These are phyloP conservation scores for Lagria hirta DNA, from an alignment of 2,888 invertebrate genomes.

Conservation along the genomic window DNA sequence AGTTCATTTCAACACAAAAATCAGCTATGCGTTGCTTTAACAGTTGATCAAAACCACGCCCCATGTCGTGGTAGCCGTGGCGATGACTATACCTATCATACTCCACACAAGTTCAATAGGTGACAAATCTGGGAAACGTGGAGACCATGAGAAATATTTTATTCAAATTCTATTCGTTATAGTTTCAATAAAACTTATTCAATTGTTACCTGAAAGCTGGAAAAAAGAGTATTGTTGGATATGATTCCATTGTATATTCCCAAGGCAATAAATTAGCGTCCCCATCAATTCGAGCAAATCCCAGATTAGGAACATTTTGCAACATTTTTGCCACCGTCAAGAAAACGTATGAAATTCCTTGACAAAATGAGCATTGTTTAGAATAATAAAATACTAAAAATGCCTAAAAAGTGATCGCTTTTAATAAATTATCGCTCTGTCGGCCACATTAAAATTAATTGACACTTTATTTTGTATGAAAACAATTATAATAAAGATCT, in stretches of 20 bases:
- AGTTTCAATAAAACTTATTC: background rate
- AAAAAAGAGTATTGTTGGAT: constrained; percentile 81
- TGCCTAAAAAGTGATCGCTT: constrained; percentile 67
- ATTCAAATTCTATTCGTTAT: background rate
- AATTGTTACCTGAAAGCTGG: constrained; percentile 69
- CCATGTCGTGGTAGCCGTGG: background rate
- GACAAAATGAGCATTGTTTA: constrained; percentile 76
- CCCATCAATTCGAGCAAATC: constrained; percentile 75
- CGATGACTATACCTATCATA: constrained; percentile 1
- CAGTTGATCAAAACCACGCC: no score
- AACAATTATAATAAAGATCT: no score
- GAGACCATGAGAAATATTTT: background rate
- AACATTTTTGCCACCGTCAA: constrained; percentile 67
- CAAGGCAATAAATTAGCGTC: constrained; percentile 84
- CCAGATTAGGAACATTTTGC: constrained; percentile 56
- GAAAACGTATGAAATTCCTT: constrained; percentile 68
- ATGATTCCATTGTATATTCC: constrained; percentile 76
- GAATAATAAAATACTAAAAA: constrained; percentile 78
- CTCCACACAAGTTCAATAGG: no score
- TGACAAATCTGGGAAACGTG: no score
- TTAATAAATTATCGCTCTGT: no score
- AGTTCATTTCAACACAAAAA: no score
- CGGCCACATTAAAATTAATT: no score
- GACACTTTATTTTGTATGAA: no score
- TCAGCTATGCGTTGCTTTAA: no score